These are phyloP conservation scores for Scaptomyza cyrtandrae DNA, from an alignment of 2,888 invertebrate genomes.

Conservation along the genomic window DNA sequence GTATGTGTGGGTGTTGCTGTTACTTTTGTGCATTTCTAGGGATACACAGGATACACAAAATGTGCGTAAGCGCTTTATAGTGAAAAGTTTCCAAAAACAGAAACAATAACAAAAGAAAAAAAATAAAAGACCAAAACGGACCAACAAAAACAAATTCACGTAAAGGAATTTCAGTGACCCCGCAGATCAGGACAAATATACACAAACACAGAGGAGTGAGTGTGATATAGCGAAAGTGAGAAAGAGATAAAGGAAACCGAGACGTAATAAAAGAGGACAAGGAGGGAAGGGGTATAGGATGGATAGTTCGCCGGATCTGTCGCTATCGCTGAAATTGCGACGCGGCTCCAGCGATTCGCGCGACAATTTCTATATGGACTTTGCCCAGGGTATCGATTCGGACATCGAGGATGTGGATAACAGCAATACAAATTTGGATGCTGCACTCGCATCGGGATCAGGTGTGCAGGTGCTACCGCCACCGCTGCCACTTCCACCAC, in stretches of 20 bases:
- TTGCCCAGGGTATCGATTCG: constrained; percentile 95
- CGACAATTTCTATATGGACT: constrained; percentile 96
- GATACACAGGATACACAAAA: constrained; percentile 79
- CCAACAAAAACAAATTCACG: constrained; percentile 23
- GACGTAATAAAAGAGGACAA: not conserved
- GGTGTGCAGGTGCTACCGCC: constrained; percentile 39
- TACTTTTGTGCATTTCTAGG: constrained; percentile 65
- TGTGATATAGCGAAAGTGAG: constrained; percentile 3
- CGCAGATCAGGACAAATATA: not conserved
- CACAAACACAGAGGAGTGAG: not conserved
- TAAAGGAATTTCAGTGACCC: constrained; percentile 39
- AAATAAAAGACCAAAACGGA: constrained; percentile 2
- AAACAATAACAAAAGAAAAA: constrained; percentile 36
- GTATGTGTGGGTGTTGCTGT: constrained; percentile 37
- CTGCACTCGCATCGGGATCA: constrained; percentile 43
- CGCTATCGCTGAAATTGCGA: constrained; percentile 92
- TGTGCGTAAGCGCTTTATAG: constrained; percentile 62
- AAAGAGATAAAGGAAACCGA: not conserved
- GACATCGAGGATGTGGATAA: constrained; percentile 94
- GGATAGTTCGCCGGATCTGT: constrained; percentile 94
- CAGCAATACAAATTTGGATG: constrained; percentile 85
- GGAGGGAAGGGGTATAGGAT: constrained; percentile 52
- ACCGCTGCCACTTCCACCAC: constrained; percentile 54
- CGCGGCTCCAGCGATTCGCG: constrained; percentile 94
- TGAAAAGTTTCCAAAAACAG: constrained; percentile 46